Conservation (phyloP, 2,888 invertebrate genomes). For the Yponomeuta plumbellus region DNA sequence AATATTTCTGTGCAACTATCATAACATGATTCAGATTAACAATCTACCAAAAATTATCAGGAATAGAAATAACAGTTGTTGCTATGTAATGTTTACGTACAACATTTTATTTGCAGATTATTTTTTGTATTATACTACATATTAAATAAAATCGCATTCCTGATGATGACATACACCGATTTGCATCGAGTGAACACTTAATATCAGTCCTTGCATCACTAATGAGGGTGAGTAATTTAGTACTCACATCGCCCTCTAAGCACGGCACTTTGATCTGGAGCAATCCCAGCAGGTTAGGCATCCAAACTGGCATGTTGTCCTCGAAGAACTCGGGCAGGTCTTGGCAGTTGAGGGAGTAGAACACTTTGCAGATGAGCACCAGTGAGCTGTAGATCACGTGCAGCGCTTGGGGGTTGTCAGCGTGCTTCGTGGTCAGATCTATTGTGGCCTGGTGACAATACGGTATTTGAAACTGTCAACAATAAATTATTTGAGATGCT, state of each 20-base stretch:
- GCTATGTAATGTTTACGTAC: slow-evolving; percentile 60
- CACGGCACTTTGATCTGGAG: slow-evolving; percentile 86
- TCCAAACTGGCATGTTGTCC: slow-evolving; percentile 97
- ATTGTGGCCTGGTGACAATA: slow-evolving; percentile 85
- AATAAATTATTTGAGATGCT: no score
- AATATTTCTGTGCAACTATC: slow-evolving; percentile 37
- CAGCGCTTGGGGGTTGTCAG: slow-evolving; percentile 86
- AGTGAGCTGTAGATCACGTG: slow-evolving; percentile 93
- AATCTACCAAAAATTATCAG: slow-evolving; percentile 62
- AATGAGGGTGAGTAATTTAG: slow-evolving; percentile 39
- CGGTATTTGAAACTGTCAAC: no score
- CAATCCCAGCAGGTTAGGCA: slow-evolving; percentile 91
- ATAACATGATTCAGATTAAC: slow-evolving; percentile 60
- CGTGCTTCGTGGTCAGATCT: slow-evolving; percentile 85
- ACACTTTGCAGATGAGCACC: slow-evolving; percentile 93
- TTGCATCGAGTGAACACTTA: slow-evolving; percentile 52
- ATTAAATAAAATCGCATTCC: slow-evolving; percentile 74
- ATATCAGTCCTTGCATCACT: slow-evolving; percentile 74
- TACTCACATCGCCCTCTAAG: slow-evolving; percentile 78
- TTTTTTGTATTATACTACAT: slow-evolving; percentile 59
- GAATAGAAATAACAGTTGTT: slow-evolving; percentile 66
- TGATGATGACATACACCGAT: slow-evolving; percentile 65
- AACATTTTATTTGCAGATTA: slow-evolving; percentile 72
- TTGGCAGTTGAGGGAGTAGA: slow-evolving; percentile 97
- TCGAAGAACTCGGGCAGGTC: slow-evolving; percentile 99